These are phyloP conservation scores for Diceros bicornis DNA, from an alignment of 2,797 vertebrate genomes.

Conservation along the genomic window DNA sequence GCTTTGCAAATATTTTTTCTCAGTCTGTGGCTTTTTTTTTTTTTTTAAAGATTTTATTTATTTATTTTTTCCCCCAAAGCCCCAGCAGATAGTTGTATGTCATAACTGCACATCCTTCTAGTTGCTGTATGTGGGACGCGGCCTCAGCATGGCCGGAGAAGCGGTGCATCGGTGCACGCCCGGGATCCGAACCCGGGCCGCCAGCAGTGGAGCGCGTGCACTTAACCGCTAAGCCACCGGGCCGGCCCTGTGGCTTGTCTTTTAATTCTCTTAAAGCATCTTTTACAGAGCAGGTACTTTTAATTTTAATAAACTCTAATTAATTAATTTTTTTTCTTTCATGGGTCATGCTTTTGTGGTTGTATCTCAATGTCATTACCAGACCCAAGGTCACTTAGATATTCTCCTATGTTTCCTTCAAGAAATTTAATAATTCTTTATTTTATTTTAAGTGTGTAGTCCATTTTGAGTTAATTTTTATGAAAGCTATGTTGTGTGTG, in stretches of 20 bases:
- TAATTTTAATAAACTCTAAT: not conserved
- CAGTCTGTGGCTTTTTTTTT: not conserved
- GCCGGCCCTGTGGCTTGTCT: not conserved
- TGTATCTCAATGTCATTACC: not conserved
- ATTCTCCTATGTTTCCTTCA: not conserved
- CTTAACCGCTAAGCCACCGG: too few species aligned
- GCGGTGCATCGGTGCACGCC: too few species aligned
- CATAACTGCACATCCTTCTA: too few species aligned
- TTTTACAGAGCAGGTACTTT: not conserved
- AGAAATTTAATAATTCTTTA: not conserved
- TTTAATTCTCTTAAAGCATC: not conserved
- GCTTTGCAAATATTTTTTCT: not conserved
- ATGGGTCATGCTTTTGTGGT: not conserved
- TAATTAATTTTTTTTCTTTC: not conserved
- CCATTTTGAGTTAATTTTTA: not conserved
- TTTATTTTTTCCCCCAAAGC: too few species aligned
- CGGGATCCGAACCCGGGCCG: too few species aligned
- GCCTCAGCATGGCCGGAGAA: too few species aligned
- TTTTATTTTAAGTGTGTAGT: not conserved
- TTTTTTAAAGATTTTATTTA: too few species aligned
- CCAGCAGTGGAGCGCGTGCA: too few species aligned
- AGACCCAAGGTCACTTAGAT: not conserved
- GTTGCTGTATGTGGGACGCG: too few species aligned
- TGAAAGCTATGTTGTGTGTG: not conserved
- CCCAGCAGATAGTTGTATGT: too few species aligned